These are phyloP conservation scores for Acipenser ruthenus DNA, from an alignment of 2,797 vertebrate species.

Conservation along the genomic window DNA sequence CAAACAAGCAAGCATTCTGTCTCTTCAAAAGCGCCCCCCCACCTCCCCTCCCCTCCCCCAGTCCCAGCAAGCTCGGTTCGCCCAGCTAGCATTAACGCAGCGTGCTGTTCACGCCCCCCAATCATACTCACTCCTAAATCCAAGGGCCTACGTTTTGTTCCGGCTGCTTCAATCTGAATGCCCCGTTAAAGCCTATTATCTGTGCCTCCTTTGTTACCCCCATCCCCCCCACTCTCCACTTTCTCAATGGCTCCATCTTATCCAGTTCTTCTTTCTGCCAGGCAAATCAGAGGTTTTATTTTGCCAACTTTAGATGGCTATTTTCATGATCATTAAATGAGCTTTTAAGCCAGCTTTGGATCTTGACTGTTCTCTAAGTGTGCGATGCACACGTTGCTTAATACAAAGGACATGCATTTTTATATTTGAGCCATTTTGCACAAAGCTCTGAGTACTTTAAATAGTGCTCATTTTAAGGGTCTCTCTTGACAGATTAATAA, in stretches of 20 bases:
- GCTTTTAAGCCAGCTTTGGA: no score
- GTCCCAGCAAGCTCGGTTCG: conserved; percentile 22
- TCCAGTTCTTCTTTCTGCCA: background rate
- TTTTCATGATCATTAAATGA: no score
- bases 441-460: no score
- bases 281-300: conserved; percentile 20
- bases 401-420: no score
- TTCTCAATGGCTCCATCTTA: conserved; percentile 14
- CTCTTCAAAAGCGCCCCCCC: background rate
- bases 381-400: no score
- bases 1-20: background rate
- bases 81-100: conserved; percentile 32
- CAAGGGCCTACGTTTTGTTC: conserved; percentile 35
- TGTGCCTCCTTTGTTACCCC: conserved; percentile 34
- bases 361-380: no score
- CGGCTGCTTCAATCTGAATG: conserved; percentile 40
- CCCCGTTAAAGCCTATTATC: conserved; percentile 50
- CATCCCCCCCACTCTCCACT: conserved; percentile 18
- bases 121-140: conserved; percentile 34
- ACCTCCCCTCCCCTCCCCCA: conserved; percentile 15
- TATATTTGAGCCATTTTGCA: no score
- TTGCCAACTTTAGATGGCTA: conserved; percentile 13
- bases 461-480: no score
- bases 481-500: no score
- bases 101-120: conserved; percentile 19